Percentiles rank a stretch among this genome's conserved stretches.
Evolutionary conservation across 2,113 vertebrate genomes (phyloP).

Genomic region (Pteruthius melanotis): DNA sequence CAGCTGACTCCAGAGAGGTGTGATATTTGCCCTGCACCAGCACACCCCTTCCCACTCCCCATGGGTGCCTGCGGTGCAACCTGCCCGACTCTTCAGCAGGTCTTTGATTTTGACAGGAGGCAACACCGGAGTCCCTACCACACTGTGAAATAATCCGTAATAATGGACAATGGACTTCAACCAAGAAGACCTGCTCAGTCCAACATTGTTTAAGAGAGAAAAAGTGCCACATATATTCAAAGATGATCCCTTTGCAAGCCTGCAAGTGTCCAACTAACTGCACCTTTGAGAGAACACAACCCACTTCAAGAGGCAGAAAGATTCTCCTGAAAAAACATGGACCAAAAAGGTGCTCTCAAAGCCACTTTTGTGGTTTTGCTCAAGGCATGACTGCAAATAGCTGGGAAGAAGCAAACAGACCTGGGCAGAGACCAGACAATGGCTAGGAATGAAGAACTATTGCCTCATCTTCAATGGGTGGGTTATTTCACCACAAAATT

Average conservation of each 20-base stretch:
- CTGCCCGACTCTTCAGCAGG: neutral
- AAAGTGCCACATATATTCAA: neutral
- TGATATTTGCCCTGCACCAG: accelerated
- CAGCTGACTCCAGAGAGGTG: accelerated
- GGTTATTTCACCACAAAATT: neutral
- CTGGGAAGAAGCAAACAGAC: neutral
- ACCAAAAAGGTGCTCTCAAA: neutral
- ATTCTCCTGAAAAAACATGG: neutral
- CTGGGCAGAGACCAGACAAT: neutral
- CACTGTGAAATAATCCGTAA: neutral
- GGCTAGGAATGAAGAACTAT: neutral
- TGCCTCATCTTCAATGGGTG: neutral
- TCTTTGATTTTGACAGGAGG: neutral
- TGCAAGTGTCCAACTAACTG: accelerated
- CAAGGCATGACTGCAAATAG: neutral
- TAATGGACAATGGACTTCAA: neutral
- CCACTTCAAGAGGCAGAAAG: neutral
- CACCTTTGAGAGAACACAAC: neutral
- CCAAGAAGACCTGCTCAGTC: neutral
- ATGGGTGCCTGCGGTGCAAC: accelerated
- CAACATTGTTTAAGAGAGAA: accelerated
- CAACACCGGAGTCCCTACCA: neutral
- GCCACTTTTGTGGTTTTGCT: neutral
- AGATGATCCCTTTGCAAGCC: neutral
- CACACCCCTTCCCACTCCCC: neutral